A percentile compares a stretch with the other conserved stretches of the same genome.
Conservation (phyloP, 2,113 vertebrate species). For the Erinaceus europaeus region DNA sequence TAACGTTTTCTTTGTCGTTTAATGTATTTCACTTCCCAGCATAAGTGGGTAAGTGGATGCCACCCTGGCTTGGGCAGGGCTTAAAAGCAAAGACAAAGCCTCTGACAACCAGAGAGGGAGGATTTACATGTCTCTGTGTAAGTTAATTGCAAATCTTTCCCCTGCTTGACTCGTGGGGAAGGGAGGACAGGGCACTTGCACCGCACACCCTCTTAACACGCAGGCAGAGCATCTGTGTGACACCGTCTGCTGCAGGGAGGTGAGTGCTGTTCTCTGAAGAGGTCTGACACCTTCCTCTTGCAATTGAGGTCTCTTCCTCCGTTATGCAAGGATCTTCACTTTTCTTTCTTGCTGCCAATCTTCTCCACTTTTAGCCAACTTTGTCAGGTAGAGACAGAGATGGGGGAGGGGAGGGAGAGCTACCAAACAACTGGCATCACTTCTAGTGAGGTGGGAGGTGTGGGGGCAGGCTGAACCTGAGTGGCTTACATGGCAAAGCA, state of each 20-base stretch:
- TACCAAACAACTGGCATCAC: no score
- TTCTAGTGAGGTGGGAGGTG: no score
- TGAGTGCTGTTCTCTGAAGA: not conserved
- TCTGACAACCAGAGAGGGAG: not conserved
- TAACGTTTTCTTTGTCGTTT: not conserved
- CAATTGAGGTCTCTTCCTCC: not conserved
- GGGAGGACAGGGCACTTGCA: not conserved
- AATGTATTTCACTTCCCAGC: conserved; percentile 45
- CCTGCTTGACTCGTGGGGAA: not conserved
- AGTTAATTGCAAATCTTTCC: not conserved
- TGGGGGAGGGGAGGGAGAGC: no score
- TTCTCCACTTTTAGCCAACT: no score
- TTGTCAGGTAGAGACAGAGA: no score
- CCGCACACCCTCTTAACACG: not conserved
- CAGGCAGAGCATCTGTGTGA: not conserved
- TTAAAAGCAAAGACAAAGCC: conserved; percentile 52
- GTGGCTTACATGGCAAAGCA: no score
- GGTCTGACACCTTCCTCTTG: not conserved
- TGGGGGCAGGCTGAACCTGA: no score
- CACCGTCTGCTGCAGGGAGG: not conserved
- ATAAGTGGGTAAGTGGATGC: conserved; percentile 25
- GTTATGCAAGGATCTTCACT: not conserved
- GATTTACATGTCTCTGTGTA: not conserved
- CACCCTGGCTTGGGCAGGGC: conserved; percentile 12
- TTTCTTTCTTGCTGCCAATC: no score